A percentile compares a stretch with the other conserved stretches of the same genome.
Conservation (phyloP, 37 sponge, comb jelly and placozoan species). For the Oscarella lobularis region DNA sequence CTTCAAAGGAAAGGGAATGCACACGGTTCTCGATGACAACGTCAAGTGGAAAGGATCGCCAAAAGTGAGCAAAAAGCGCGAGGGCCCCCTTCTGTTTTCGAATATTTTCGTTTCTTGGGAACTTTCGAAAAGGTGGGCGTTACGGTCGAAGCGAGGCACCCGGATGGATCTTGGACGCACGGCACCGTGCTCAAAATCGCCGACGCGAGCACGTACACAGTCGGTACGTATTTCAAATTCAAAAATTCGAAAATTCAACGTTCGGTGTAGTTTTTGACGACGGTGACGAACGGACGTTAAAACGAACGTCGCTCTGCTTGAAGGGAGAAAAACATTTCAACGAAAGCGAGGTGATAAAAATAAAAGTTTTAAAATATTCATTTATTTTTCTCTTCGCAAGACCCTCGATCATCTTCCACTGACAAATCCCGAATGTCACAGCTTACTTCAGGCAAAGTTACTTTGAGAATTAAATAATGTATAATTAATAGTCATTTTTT, state of each 20-base stretch:
- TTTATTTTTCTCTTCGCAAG: background rate
- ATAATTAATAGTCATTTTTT: too few relatives aligned
- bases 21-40: background rate
- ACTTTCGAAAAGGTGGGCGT: constrained; percentile 13
- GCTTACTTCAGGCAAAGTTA: too few relatives aligned
- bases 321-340: constrained; percentile 78
- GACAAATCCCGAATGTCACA: background rate
- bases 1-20: constrained; percentile 1
- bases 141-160: constrained; percentile 52
- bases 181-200: constrained; percentile 58
- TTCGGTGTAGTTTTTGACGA: constrained; percentile 78
- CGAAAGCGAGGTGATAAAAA: constrained; percentile 58
- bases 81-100: background rate
- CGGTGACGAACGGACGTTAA: constrained; percentile 73
- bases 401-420: background rate
- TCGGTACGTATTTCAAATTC: constrained; percentile 39
- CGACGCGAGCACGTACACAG: constrained; percentile 81
- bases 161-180: constrained; percentile 36
- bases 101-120: background rate
- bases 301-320: constrained; percentile 64
- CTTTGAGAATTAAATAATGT: too few relatives aligned
- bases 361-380: background rate
- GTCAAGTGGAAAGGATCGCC: background rate
- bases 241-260: background rate
- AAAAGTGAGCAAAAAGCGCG: background rate